Percentiles rank a stretch among this genome's conserved stretches.
These are phyloP conservation scores for Yoshiicerus persimilis DNA, from an alignment of 1,140 invertebrate genomes.

Conservation along the genomic window DNA sequence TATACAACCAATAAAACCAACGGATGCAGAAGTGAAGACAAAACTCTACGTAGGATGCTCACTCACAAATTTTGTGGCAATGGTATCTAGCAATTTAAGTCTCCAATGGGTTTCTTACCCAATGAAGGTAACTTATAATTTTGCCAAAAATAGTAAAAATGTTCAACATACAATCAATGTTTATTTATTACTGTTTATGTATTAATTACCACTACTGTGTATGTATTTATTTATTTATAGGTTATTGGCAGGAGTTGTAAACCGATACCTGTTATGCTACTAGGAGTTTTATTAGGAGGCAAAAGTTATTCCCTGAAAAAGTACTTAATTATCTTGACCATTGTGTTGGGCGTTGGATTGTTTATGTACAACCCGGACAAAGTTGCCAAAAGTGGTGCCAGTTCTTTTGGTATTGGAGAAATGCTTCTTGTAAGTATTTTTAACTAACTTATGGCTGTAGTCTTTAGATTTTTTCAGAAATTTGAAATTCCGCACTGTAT, in stretches of 20 bases:
- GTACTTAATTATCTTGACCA: conserved; percentile 88
- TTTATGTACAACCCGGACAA: conserved; percentile 90
- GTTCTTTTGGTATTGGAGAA: conserved; percentile 76
- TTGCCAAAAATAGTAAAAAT: no score
- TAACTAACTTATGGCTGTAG: no score
- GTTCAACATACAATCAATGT: no score
- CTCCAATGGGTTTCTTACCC: conserved; percentile 96
- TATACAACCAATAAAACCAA: conserved; percentile 26
- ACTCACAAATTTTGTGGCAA: conserved; percentile 87
- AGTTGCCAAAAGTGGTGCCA: conserved; percentile 42
- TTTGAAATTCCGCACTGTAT: no score
- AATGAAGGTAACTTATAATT: conserved; percentile 88
- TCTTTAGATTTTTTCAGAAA: no score
- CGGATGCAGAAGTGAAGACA: conserved; percentile 10
- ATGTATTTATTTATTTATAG: conserved; percentile 54
- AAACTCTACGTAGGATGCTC: conserved; percentile 71
- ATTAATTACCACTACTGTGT: no score
- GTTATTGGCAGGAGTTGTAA: conserved; percentile 96
- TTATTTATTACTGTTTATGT: no score
- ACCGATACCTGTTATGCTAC: conserved; percentile 95
- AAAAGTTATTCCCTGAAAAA: conserved; percentile 78
- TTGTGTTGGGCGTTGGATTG: conserved; percentile 85
- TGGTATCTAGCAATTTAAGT: conserved; percentile 95
- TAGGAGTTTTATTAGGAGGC: conserved; percentile 87
- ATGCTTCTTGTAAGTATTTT: conserved; percentile 70